Base-by-base conservation (phyloP, 2,113 vertebrate genomes). In the Chloroceryle aenea region DNA sequence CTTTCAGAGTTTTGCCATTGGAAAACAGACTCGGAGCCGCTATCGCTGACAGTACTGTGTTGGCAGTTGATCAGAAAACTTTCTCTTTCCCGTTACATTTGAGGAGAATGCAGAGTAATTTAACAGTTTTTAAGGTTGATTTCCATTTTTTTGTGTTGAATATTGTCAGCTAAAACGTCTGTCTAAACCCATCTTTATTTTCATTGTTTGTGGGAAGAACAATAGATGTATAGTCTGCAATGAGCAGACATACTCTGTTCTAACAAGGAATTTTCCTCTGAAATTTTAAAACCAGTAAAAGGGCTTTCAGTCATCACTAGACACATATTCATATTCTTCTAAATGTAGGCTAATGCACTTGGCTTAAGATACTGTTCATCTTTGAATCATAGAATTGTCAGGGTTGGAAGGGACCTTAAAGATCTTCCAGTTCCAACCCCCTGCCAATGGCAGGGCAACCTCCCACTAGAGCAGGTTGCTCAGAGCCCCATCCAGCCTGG, bases 281-380 rank as follows among this genome's bases (percentile, higher is more conserved):
- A 71, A 58, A 22, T 85, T 84, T 71, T 50, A 59, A 67, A 83
- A 66, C 3, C 12, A 27, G 7, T 71, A 67, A 40, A 69, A 62
- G 55, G 47, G 38, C 21, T 75, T 92, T 75, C 42, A 87, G 40
- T 62, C 47, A 15, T 48, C 14, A 13, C 15, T 76, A 32, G 18
- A 38, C 2, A 1, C 0, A 0, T 30, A 14, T 58, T 82, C 7
- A 15, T 42, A 3, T 45, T 68, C 7, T 27, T 83, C 29, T 7
- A 55, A 71, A 29, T 18, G n/a, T 16, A 59, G 47, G 6, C 34
- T 55, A 7, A 19, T 72, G 56, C 5, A 25, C 20, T 43, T 82
- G 55, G 12, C 3, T 2, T 61, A 40, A 63, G 48, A 27, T 87
- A 11, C 23, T 64, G 32, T 73, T 80, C 13, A 21, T 78, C 62